phyloP scores from a whole-genome alignment of 2,888 invertebrate species.

The Pristionchus entomophagus region DNA sequence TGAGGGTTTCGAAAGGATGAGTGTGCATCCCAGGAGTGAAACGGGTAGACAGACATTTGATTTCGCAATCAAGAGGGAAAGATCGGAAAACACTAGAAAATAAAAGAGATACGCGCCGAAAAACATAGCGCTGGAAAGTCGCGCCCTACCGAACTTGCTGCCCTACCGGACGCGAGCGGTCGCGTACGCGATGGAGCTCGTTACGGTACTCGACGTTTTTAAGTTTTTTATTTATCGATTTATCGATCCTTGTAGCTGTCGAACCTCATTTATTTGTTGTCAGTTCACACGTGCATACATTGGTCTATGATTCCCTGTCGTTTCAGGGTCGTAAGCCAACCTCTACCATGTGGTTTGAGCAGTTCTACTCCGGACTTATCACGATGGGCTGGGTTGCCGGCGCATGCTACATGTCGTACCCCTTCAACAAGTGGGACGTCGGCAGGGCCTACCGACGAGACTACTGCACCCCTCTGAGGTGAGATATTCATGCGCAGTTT shows the following conservation, averaged over 20 bases:
- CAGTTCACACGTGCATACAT: background rate
- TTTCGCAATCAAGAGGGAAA: background rate
- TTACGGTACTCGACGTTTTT: no score
- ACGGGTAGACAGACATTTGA: background rate
- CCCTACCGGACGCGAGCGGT: no score
- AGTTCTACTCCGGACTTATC: slow-evolving; percentile 70
- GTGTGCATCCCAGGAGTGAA: background rate
- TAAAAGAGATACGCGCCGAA: background rate
- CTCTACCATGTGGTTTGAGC: slow-evolving; percentile 70
- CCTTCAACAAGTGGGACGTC: slow-evolving; percentile 70
- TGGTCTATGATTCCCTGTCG: no score
- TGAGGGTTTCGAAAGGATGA: background rate
- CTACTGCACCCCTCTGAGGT: slow-evolving; percentile 62
- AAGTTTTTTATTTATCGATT: background rate
- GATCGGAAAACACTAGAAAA: background rate
- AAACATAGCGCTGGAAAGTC: background rate
- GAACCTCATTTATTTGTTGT: background rate
- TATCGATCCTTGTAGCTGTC: background rate
- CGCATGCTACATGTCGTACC: slow-evolving; percentile 70
- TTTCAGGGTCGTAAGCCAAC: slow-evolving; percentile 5
- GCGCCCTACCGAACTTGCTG: no score
- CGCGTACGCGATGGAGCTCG: no score
- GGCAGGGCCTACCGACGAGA: slow-evolving; percentile 66
- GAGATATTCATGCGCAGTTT: no score
- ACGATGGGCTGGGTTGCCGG: slow-evolving; percentile 68